Base-by-base conservation (phyloP, 2,888 invertebrate genomes). In the Furcula furcula region DNA sequence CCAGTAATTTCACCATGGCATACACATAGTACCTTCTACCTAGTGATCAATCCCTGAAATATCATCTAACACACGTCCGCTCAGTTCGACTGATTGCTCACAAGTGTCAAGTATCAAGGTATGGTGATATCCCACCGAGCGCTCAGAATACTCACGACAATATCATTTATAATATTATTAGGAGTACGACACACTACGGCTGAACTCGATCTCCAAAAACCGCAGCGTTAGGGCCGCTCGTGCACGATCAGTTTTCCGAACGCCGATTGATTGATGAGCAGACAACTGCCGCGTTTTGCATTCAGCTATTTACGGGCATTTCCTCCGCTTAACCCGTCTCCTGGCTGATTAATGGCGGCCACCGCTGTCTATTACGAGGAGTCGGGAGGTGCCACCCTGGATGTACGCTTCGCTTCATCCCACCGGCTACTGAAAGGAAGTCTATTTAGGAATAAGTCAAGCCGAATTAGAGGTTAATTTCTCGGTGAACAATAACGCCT, bases 241-340 rank as follows among this genome's bases (percentile, higher is more conserved):
- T 30, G 22, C 41, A 36, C 15, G 27, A 31, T 23, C 35, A 29
- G 31, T 33, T 57, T 61, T 51, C 47, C 37, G 39, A 65, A 54
- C 40, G 56, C 45, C 48, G 62, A 71, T 76, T 87, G 87, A 87
- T 87, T 85, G 86, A 87, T 87, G 86, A 80, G 76, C 72, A 68
- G 81, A 80, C 85, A 82, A 85, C 79, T 81, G 78, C 75, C 76
- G 78, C 78, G 80, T 87, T 86, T 87, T 87, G 86, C 86, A 85
- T 87, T 81, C 72, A 80, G 77, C 85, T 87, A 87, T 87, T 87
- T 87, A 86, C 85, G 83, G 83, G 81, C 72, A 83, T 84, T 85
- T 86, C 85, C 84, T 86, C 69, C 75, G 79, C 81, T 83, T 82
- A 84, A 78, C 81, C 81, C 85, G 84, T 79, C 82, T 74, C 67